Evolutionary conservation across 2,888 invertebrate species (phyloP).

Genomic region (Argynnis bischoffii): DNA sequence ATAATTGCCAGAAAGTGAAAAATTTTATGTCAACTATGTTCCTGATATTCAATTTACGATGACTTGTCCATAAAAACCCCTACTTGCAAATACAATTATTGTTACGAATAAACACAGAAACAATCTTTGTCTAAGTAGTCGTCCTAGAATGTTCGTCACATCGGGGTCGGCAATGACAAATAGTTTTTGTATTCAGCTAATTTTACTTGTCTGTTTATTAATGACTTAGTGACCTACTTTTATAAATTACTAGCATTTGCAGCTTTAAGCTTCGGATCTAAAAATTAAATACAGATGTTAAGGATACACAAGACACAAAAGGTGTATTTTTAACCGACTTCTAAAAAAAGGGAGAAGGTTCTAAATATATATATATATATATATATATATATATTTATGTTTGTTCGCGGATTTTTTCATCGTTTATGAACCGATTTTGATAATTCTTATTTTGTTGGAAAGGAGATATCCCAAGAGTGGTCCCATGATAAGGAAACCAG

Average conservation of each 20-base stretch:
- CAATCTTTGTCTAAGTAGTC: neutral
- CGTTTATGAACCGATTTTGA: too few relatives aligned
- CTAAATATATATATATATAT: too few relatives aligned
- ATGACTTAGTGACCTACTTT: conserved; percentile 19
- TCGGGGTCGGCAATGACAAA: conserved; percentile 11
- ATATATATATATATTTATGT: too few relatives aligned
- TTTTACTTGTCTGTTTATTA: conserved; percentile 18
- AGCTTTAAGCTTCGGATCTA: neutral
- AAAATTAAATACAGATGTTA: neutral
- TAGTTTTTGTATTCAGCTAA: conserved; percentile 13
- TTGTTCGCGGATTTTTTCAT: too few relatives aligned
- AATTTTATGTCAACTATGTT: too few relatives aligned
- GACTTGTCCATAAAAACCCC: neutral
- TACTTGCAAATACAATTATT: neutral
- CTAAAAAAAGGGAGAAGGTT: too few relatives aligned
- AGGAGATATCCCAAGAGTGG: too few relatives aligned
- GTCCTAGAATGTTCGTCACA: neutral
- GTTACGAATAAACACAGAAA: conserved; percentile 13
- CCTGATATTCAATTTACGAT: neutral
- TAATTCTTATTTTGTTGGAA: too few relatives aligned
- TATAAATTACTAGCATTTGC: conserved; percentile 3
- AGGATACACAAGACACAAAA: too few relatives aligned
- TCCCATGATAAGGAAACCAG: too few relatives aligned
- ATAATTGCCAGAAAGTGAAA: too few relatives aligned
- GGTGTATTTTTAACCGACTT: too few relatives aligned